Conservation (phyloP, 92 coral and sea anemone species). For the Diadumene lineata region DNA sequence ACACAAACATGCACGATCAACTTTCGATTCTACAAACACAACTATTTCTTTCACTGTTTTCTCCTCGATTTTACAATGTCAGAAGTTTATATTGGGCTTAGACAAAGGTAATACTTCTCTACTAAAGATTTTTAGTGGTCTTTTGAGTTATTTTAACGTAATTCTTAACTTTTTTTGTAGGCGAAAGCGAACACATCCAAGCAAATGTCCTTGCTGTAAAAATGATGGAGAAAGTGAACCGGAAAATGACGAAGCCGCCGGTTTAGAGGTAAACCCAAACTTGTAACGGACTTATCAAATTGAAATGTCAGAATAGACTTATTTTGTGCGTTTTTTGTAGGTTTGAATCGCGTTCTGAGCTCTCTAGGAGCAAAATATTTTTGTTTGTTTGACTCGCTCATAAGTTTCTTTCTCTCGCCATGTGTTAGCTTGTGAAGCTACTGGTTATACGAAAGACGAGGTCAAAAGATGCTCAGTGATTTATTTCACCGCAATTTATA, state of each 20-base stretch:
- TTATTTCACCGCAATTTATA: not conserved
- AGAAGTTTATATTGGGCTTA: conserved; percentile 68
- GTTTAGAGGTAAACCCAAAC: conserved; percentile 57
- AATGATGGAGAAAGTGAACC: conserved; percentile 77
- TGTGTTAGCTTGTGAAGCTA: conserved; percentile 8
- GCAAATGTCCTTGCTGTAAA: conserved; percentile 94
- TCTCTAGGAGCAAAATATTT: not conserved
- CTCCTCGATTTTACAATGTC: conserved; percentile 63
- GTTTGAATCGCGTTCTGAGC: not conserved
- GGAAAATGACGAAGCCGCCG: conserved; percentile 77
- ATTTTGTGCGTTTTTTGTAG: not conserved
- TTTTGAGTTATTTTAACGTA: conserved; percentile 7
- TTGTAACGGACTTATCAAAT: not conserved
- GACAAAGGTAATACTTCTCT: conserved; percentile 69
- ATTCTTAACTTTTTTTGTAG: conserved; percentile 53
- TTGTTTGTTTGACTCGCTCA: not conserved
- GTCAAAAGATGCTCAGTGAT: conserved; percentile 26
- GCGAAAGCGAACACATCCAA: conserved; percentile 95
- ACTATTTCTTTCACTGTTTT: conserved; percentile 36
- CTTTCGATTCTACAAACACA: conserved; percentile 67
- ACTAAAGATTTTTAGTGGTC: not conserved
- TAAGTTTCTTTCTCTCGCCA: conserved; percentile 8
- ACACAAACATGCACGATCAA: conserved; percentile 87
- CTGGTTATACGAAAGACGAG: conserved; percentile 14
- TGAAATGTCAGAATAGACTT: conserved; percentile 1